These are phyloP conservation scores for Coregonus sp. DNA, from an alignment of 2,797 vertebrate genomes.

Conservation along the genomic window DNA sequence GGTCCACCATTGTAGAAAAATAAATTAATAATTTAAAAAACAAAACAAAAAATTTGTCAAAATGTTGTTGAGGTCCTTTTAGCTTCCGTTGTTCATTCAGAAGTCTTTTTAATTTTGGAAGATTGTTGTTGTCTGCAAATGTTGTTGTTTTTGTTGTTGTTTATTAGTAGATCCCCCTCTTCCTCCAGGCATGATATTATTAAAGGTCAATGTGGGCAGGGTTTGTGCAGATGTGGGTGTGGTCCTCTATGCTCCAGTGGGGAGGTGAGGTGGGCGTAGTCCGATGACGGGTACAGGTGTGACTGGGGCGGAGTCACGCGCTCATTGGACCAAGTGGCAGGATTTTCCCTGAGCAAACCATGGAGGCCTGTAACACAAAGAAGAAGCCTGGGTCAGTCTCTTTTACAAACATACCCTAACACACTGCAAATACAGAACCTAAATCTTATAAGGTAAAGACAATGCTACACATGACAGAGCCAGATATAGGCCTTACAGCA, in stretches of 20 bases:
- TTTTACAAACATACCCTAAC: neutral
- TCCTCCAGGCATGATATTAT: neutral
- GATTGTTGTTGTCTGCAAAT: neutral
- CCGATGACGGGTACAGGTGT: conserved; percentile 20
- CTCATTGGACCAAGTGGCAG: conserved; percentile 41
- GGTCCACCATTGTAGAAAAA: conserved; percentile 55
- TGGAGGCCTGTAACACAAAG: conserved; percentile 48
- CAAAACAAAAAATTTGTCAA: conserved; percentile 26
- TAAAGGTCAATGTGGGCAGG: conserved; percentile 9
- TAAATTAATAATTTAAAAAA: conserved; percentile 74
- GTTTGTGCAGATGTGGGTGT: conserved; percentile 22
- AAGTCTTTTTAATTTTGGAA: conserved; percentile 21
- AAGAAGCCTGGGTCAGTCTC: neutral
- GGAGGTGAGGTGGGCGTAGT: conserved; percentile 26
- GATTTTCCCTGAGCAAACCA: conserved; percentile 68
- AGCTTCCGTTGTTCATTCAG: conserved; percentile 26
- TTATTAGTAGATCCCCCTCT: neutral
- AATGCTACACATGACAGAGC: conserved; percentile 5
- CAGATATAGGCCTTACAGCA: neutral
- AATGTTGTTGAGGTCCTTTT: conserved; percentile 31
- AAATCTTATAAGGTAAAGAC: neutral
- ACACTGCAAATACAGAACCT: neutral
- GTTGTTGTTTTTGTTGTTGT: neutral
- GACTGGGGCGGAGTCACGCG: conserved; percentile 23
- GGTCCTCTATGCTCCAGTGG: conserved; percentile 27